Conservation (phyloP, 2,797 vertebrate genomes). For the Helarctos malayanus region DNA sequence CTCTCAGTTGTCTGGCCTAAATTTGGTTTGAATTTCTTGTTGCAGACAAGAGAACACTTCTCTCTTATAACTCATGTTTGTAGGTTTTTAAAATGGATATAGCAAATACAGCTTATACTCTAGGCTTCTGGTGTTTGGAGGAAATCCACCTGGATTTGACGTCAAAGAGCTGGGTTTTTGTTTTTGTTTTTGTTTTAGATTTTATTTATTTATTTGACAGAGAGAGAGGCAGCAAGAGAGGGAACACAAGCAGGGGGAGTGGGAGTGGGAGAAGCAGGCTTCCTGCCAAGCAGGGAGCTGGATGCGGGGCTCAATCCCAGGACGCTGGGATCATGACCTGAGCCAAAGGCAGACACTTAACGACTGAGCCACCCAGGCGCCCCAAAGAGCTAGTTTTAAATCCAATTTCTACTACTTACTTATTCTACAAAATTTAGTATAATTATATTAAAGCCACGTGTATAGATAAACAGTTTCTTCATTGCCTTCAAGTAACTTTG, state of each 20-base stretch:
- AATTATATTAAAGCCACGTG: not conserved
- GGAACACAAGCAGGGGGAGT: no score
- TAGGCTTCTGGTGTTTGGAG: not conserved
- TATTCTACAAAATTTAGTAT: not conserved
- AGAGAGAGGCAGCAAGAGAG: no score
- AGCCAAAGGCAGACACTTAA: no score
- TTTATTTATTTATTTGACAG: no score
- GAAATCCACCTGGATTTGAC: not conserved
- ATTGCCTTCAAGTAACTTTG: not conserved
- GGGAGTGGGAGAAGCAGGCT: no score
- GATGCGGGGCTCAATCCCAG: no score
- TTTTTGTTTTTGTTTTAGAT: no score
- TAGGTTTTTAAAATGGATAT: not conserved
- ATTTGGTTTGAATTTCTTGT: not conserved
- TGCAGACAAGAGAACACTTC: not conserved
- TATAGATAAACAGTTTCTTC: not conserved
- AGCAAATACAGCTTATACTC: not conserved
- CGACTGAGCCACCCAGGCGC: no score
- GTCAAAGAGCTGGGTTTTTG: not conserved
- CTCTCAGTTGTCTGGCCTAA: not conserved
- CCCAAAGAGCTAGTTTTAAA: not conserved
- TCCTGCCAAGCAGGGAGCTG: no score
- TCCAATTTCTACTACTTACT: not conserved
- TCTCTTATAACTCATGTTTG: not conserved
- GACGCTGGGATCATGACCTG: no score